Percentiles rank a stretch among this genome's conserved stretches.
Conservation (phyloP, 1,140 invertebrate genomes). For the Drosophila pandora region DNA sequence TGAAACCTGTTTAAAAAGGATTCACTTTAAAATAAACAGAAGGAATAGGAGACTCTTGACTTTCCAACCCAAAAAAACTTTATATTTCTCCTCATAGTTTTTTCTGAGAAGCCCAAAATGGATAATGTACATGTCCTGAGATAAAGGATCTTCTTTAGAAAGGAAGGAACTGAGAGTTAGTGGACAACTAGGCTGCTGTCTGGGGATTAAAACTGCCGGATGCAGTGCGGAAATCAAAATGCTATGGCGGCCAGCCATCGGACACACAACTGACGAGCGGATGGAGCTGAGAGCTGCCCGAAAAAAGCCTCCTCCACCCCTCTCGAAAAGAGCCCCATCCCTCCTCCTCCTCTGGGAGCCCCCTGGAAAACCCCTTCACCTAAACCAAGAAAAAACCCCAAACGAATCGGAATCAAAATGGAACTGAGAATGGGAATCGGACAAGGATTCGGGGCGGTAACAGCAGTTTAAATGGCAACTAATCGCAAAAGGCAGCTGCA, state of each 20-base stretch:
- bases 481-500: slow-evolving; percentile 66
- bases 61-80: no score
- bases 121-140: neutral
- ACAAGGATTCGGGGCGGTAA: slow-evolving; percentile 43
- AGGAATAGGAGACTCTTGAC: no score
- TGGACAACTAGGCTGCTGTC: slow-evolving; percentile 38
- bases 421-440: slow-evolving; percentile 28
- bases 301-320: neutral
- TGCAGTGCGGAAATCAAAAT: slow-evolving; percentile 79
- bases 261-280: slow-evolving; percentile 50
- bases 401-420: slow-evolving; percentile 44
- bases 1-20: no score
- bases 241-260: slow-evolving; percentile 60
- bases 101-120: neutral
- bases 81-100: no score
- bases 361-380: slow-evolving; percentile 5
- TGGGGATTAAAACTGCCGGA: slow-evolving; percentile 75
- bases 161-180: slow-evolving; percentile 10
- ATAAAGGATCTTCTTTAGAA: neutral
- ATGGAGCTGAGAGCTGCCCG: slow-evolving; percentile 15
- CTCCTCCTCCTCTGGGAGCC: neutral
- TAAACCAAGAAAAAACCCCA: slow-evolving; percentile 8
- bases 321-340: neutral
- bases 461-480: slow-evolving; percentile 80
- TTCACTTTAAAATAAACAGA: no score